Evolutionary conservation across 2,797 vertebrate genomes (phyloP).

Genomic region (Geotrypetes seraphini): DNA sequence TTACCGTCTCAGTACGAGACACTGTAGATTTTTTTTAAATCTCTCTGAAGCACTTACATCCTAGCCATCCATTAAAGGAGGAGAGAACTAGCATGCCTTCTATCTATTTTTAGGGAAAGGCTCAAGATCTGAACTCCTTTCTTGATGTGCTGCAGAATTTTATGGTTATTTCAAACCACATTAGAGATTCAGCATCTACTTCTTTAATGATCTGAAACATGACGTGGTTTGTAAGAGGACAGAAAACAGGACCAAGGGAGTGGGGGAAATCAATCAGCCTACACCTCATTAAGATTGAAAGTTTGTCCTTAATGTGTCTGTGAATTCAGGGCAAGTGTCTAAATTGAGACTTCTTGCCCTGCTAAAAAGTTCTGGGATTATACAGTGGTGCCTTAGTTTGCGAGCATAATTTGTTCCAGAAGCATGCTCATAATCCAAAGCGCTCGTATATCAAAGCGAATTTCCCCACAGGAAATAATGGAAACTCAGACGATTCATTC

Average conservation of each 20-base stretch:
- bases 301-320: conserved; percentile 27
- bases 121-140: conserved; percentile 1
- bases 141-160: neutral
- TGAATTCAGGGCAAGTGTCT: conserved; percentile 27
- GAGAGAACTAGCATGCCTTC: no score
- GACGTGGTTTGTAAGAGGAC: conserved; percentile 13
- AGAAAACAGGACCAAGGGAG: conserved; percentile 2
- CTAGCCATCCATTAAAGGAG: no score
- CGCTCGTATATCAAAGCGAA: no score
- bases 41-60: no score
- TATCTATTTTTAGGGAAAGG: conserved; percentile 20
- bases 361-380: conserved; percentile 23
- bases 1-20: no score
- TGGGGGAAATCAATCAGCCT: neutral
- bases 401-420: no score
- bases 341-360: conserved; percentile 24
- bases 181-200: conserved; percentile 16
- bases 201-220: conserved; percentile 17
- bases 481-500: no score
- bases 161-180: conserved; percentile 21
- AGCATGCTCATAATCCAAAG: no score
- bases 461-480: no score
- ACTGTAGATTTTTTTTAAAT: no score
- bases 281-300: conserved; percentile 28
- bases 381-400: conserved; percentile 33